These are phyloP conservation scores for Sternarchorhynchus goeldii DNA, from an alignment of 2,797 vertebrate species.

Conservation along the genomic window DNA sequence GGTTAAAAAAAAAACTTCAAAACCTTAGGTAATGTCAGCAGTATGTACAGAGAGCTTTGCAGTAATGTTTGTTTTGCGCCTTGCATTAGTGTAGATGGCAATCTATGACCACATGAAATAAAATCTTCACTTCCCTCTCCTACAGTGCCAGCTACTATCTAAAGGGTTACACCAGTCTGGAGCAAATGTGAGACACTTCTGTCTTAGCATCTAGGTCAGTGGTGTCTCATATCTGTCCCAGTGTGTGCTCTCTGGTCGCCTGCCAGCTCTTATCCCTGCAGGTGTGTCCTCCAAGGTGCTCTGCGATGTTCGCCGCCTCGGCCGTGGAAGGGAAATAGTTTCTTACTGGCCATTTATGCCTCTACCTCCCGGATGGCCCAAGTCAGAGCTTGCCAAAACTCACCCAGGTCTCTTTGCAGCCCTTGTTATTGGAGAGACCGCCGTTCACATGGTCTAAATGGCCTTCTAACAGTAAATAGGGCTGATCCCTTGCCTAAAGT, in stretches of 20 bases:
- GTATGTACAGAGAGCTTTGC: background rate
- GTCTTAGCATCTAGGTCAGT: conserved; percentile 39
- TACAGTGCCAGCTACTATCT: conserved; percentile 25
- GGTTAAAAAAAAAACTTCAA: background rate
- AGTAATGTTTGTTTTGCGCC: conserved; percentile 1
- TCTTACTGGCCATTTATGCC: conserved; percentile 25
- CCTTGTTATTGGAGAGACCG: conserved; percentile 27
- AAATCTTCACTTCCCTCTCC: conserved; percentile 29
- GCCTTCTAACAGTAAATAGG: conserved; percentile 32
- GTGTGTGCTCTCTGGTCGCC: conserved; percentile 31
- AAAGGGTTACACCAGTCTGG: conserved; percentile 10
- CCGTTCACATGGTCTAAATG: conserved; percentile 29
- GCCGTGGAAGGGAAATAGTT: conserved; percentile 39
- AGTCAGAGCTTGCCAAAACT: conserved; percentile 38
- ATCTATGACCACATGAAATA: conserved; percentile 21
- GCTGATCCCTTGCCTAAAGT: conserved; percentile 32
- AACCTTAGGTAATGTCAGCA: conserved; percentile 1
- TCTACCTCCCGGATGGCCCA: conserved; percentile 20
- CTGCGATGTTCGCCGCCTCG: conserved; percentile 52
- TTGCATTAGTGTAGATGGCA: conserved; percentile 11
- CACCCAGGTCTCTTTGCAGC: conserved; percentile 39
- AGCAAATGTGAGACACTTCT: conserved; percentile 33
- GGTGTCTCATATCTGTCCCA: conserved; percentile 32
- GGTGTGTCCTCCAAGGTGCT: conserved; percentile 32
- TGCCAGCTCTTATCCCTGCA: conserved; percentile 35